A percentile compares a stretch with the other conserved stretches of the same genome.
phyloP scores from a whole-genome alignment of 2,888 invertebrate genomes.

The Drosophila paranaensis region DNA sequence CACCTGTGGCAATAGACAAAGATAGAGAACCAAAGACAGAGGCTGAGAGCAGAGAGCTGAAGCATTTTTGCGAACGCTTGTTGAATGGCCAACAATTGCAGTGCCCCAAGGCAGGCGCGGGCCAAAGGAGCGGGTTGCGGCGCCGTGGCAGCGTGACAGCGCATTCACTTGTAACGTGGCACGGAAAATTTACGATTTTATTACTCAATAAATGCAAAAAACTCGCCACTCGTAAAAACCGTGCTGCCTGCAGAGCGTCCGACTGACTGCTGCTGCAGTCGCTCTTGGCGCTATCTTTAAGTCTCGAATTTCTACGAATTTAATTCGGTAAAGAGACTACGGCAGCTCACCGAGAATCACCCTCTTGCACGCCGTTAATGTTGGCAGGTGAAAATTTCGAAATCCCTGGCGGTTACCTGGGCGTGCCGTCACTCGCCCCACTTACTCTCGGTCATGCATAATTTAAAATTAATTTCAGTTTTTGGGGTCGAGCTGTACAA shows the following conservation, averaged over 20 bases:
- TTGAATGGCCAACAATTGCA: conserved; percentile 71
- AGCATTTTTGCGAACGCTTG: conserved; percentile 55
- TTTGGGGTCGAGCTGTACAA: conserved; percentile 15
- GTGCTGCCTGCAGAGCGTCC: conserved; percentile 42
- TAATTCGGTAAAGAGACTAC: conserved; percentile 37
- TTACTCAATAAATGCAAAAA: conserved; percentile 80
- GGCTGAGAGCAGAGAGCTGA: conserved; percentile 1
- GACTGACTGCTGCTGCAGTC: conserved; percentile 15
- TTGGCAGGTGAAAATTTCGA: conserved; percentile 74
- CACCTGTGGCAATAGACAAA: conserved; percentile 53
- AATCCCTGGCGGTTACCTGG: conserved; percentile 70
- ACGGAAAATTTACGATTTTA: conserved; percentile 76
- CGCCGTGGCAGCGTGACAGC: conserved; percentile 13
- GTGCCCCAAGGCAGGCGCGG: conserved; percentile 26
- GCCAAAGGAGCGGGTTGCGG: background rate
- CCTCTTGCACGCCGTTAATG: conserved; percentile 51
- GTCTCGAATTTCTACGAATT: conserved; percentile 36
- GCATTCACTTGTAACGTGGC: conserved; percentile 71
- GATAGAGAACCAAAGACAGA: conserved; percentile 10
- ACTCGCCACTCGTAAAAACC: conserved; percentile 67
- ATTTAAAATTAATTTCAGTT: conserved; percentile 77
- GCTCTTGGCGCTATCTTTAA: conserved; percentile 40
- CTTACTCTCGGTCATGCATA: conserved; percentile 69
- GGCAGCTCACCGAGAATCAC: background rate
- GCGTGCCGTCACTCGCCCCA: conserved; percentile 47